phyloP scores from a whole-genome alignment of 2,797 vertebrate genomes.

The Falco naumanni region DNA sequence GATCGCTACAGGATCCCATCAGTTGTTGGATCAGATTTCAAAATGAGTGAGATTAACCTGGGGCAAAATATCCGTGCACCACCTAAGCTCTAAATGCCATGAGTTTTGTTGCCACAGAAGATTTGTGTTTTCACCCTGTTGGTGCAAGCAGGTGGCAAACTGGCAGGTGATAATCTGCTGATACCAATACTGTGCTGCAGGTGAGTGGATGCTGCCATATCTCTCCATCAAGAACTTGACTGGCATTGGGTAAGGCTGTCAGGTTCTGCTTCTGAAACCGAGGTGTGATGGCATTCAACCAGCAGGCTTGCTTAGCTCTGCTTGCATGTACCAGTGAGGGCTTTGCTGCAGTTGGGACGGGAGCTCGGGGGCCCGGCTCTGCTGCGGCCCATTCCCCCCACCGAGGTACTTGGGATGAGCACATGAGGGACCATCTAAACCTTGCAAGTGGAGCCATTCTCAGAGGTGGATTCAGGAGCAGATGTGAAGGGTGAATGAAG shows the following conservation, averaged over 20 bases:
- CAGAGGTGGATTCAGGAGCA: not conserved
- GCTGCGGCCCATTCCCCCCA: not conserved
- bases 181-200: not conserved
- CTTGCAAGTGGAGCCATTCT: not conserved
- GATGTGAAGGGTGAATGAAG: not conserved
- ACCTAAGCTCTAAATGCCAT: not conserved
- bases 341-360: not conserved
- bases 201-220: not conserved
- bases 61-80: not conserved
- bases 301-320: not conserved
- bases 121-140: not conserved
- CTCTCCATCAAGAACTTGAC: not conserved
- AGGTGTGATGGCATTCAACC: not conserved
- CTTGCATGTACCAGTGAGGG: not conserved
- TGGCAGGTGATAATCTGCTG: not conserved
- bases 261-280: not conserved
- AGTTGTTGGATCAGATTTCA: not conserved
- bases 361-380: not conserved
- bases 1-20: fast-evolving
- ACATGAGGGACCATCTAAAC: not conserved
- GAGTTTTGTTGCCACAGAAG: not conserved
- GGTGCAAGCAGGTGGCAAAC: not conserved
- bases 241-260: not conserved
- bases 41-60: not conserved
- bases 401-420: not conserved